Evolutionary conservation across 2,888 invertebrate genomes (phyloP).

Genomic region (Carterocephalus palaemon): DNA sequence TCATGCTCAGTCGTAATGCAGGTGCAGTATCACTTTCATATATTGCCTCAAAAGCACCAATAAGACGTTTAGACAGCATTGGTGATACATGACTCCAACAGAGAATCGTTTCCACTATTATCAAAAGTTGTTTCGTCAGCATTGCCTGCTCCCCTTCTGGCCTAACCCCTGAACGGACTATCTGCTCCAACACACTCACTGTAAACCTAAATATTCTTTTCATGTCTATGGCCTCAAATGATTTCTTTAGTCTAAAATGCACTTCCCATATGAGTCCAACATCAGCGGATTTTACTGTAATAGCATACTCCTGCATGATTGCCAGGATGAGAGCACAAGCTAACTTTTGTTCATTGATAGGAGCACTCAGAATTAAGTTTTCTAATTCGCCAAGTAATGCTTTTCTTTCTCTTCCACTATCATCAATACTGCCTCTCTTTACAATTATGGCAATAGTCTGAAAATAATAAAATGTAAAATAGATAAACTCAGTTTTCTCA

Average conservation of each 20-base stretch:
- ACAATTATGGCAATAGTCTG: conserved; percentile 92
- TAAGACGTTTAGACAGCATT: conserved; percentile 82
- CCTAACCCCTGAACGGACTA: conserved; percentile 63
- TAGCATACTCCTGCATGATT: conserved; percentile 93
- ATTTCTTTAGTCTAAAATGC: conserved; percentile 89
- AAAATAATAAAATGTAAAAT: conserved; percentile 38
- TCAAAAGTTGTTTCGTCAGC: conserved; percentile 84
- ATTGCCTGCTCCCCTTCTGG: conserved; percentile 74
- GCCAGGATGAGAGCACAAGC: conserved; percentile 91
- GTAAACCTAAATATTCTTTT: conserved; percentile 85
- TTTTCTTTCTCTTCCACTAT: conserved; percentile 83
- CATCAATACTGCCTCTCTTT: conserved; percentile 89
- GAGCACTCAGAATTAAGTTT: conserved; percentile 88
- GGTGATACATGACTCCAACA: conserved; percentile 89
- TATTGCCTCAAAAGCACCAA: conserved; percentile 84
- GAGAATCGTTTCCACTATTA: conserved; percentile 87
- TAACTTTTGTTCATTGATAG: conserved; percentile 86
- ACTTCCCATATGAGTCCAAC: conserved; percentile 93
- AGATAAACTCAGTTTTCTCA: background rate
- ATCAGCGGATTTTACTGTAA: conserved; percentile 90
- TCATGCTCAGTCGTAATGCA: conserved; percentile 80
- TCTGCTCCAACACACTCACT: conserved; percentile 66
- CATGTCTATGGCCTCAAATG: conserved; percentile 89
- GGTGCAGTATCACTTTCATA: conserved; percentile 83
- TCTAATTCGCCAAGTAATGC: conserved; percentile 86